These are phyloP conservation scores for Epiblema foenella DNA, from an alignment of 2,888 invertebrate species.

Conservation along the genomic window DNA sequence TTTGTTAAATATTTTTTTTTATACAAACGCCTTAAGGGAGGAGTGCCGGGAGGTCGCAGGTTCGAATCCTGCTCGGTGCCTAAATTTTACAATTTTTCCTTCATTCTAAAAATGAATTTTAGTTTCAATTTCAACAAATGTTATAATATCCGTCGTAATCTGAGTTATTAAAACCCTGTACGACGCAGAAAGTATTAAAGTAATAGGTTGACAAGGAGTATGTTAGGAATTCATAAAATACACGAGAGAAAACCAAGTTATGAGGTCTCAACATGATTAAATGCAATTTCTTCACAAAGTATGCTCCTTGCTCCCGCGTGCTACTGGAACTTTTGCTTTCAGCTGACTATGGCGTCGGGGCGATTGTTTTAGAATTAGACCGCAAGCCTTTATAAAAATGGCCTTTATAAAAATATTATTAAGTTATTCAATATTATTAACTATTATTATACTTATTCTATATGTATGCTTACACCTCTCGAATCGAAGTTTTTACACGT, in stretches of 20 bases:
- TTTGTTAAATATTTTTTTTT: no score
- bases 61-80: no score
- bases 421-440: no score
- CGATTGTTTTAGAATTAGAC: slow-evolving; percentile 51
- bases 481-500: no score
- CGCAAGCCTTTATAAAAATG: slow-evolving; percentile 11
- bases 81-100: no score
- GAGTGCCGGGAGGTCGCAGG: no score
- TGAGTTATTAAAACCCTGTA: slow-evolving; percentile 61
- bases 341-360: slow-evolving; percentile 57
- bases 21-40: no score
- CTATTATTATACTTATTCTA: no score
- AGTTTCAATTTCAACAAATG: background rate
- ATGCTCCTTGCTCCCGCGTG: slow-evolving; percentile 71
- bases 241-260: slow-evolving; percentile 70
- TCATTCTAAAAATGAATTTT: no score
- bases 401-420: no score
- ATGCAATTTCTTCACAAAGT: slow-evolving; percentile 82
- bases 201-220: slow-evolving; percentile 78
- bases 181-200: slow-evolving; percentile 70
- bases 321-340: slow-evolving; percentile 73
- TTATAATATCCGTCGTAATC: slow-evolving; percentile 69
- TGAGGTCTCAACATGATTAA: slow-evolving; percentile 77
- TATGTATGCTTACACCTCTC: no score
- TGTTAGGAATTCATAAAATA: slow-evolving; percentile 76